These are phyloP conservation scores for Gallinago paraguaiae DNA, from an alignment of 2,113 vertebrate species.

Conservation along the genomic window DNA sequence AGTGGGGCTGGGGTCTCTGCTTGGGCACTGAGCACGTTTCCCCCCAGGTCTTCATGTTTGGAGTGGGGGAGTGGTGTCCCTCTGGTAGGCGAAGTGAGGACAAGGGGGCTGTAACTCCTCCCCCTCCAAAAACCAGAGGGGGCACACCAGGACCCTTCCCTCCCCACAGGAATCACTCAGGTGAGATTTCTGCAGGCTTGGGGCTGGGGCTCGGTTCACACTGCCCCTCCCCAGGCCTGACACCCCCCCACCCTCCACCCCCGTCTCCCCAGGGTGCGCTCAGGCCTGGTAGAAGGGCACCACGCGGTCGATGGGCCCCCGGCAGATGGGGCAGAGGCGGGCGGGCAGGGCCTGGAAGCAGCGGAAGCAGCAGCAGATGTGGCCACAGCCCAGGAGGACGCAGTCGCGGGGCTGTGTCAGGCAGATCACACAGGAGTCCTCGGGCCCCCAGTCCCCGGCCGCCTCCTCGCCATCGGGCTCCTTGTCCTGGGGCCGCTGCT, in stretches of 20 bases:
- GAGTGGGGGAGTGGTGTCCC: fast-evolving
- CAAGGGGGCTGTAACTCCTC: not conserved
- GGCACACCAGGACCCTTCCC: not conserved
- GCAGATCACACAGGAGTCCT: conserved; percentile 80
- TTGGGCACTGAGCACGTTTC: not conserved
- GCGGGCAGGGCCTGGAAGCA: conserved; percentile 83
- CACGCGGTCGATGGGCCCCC: conserved; percentile 78
- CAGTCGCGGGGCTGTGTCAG: conserved; percentile 77
- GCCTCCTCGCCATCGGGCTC: conserved; percentile 28
- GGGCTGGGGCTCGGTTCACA: fast-evolving
- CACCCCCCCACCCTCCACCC: no score
- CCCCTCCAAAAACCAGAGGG: not conserved
- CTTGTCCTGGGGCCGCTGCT: conserved; percentile 62
- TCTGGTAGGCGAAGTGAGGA: not conserved
- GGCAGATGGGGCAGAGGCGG: conserved; percentile 84
- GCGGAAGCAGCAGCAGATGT: conserved; percentile 86
- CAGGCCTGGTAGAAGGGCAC: conserved; percentile 81
- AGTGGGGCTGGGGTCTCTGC: not conserved
- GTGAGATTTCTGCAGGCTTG: not conserved
- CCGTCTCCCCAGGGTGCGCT: not conserved
- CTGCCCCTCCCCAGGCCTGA: not conserved
- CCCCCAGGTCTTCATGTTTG: not conserved
- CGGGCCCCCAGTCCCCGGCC: not conserved
- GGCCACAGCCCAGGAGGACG: conserved; percentile 83
- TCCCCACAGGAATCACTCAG: not conserved